Evolutionary conservation across 1,140 invertebrate species (phyloP).

Genomic region (Luehdorfia chinensis): DNA sequence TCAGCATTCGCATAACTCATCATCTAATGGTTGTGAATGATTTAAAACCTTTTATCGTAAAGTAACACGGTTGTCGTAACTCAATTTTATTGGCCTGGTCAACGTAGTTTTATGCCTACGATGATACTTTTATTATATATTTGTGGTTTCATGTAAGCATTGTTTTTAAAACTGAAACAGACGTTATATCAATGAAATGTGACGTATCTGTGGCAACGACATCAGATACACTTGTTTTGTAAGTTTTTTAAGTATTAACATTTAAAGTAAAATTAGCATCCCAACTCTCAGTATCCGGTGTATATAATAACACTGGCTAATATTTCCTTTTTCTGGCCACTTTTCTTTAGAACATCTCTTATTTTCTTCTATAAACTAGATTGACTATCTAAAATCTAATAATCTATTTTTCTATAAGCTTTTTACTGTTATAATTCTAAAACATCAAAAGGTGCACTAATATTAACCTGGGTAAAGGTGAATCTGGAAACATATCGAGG

Average conservation of each 20-base stretch:
- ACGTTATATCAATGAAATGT: not conserved
- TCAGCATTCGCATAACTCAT: conserved; percentile 69
- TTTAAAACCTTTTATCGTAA: conserved; percentile 75
- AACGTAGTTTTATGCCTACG: conserved; percentile 59
- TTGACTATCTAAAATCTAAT: conserved; percentile 11
- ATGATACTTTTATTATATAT: conserved; percentile 52
- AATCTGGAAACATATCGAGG: conserved; percentile 93
- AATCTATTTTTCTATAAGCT: conserved; percentile 8
- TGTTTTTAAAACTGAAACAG: not conserved
- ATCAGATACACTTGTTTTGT: not conserved
- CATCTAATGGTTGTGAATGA: conserved; percentile 73
- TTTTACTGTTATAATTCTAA: conserved; percentile 15
- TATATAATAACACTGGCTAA: conserved; percentile 58
- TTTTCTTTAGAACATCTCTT: conserved; percentile 24
- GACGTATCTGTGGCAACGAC: no score
- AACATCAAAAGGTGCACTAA: conserved; percentile 5
- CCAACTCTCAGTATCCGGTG: conserved; percentile 39
- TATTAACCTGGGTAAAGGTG: conserved; percentile 85
- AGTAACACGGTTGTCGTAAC: conserved; percentile 69
- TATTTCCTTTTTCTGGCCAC: conserved; percentile 50
- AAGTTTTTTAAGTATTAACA: conserved; percentile 44
- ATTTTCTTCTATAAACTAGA: conserved; percentile 28
- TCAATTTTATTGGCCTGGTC: conserved; percentile 71
- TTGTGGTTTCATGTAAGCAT: not conserved
- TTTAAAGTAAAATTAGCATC: conserved; percentile 66